phyloP scores from a whole-genome alignment of 2,113 vertebrate species.

The Eubucco bourcierii region DNA sequence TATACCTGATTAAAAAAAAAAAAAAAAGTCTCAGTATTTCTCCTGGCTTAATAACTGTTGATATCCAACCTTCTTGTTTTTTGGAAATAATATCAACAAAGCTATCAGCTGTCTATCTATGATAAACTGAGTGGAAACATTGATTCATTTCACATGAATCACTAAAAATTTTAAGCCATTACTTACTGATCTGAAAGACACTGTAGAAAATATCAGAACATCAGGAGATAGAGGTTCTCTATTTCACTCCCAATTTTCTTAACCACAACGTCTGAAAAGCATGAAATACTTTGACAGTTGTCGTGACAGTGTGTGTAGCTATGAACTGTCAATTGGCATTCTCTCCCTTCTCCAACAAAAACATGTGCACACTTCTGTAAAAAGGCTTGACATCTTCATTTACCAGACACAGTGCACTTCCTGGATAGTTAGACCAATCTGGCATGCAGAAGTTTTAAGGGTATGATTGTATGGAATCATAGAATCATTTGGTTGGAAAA shows the following conservation, averaged over 20 bases:
- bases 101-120: background rate
- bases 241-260: background rate
- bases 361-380: background rate
- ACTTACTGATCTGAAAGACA: background rate
- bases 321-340: background rate
- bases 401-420: background rate
- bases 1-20: background rate
- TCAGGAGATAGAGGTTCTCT: too few relatives aligned
- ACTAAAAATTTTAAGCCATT: background rate
- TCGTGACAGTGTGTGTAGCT: background rate
- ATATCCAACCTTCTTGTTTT: background rate
- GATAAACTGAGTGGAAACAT: background rate
- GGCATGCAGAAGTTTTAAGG: background rate
- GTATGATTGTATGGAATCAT: background rate
- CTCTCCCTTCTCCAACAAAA: background rate
- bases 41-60: background rate
- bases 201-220: background rate
- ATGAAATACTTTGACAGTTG: background rate
- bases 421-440: background rate
- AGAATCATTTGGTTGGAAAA: background rate
- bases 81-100: background rate
- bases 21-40: background rate
- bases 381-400: background rate
- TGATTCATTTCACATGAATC: background rate
- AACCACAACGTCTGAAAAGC: background rate